Conservation (phyloP, 2,888 invertebrate species). For the Pollenia amentaria region DNA sequence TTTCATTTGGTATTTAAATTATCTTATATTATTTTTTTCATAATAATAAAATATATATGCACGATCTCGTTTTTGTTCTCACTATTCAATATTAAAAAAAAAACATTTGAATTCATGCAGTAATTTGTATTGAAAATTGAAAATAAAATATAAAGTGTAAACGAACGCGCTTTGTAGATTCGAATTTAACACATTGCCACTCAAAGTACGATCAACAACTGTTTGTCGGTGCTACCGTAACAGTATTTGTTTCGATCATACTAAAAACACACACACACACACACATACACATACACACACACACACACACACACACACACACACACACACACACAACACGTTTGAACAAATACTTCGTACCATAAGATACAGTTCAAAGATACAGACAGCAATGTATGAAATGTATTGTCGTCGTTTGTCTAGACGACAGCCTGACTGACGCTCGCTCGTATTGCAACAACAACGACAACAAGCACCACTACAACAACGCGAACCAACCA, state of each 20-base stretch:
- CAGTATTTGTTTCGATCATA: slow-evolving; percentile 65
- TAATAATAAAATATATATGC: slow-evolving; percentile 26
- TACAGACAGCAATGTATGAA: slow-evolving; percentile 34
- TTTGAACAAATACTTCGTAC: background rate
- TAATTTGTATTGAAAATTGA: slow-evolving; percentile 43
- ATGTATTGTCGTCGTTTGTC: slow-evolving; percentile 37
- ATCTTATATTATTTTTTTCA: slow-evolving; percentile 23
- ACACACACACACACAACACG: background rate
- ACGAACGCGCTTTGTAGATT: slow-evolving; percentile 61
- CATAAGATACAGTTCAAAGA: slow-evolving; percentile 7
- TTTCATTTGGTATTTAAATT: slow-evolving; percentile 45
- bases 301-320: background rate
- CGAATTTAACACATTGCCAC: slow-evolving; percentile 69
- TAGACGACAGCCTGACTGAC: slow-evolving; percentile 59
- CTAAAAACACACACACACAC: slow-evolving; percentile 6
- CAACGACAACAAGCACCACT: background rate
- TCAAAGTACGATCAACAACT: slow-evolving; percentile 74
- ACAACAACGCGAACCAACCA: slow-evolving; percentile 17
- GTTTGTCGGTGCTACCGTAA: slow-evolving; percentile 71
- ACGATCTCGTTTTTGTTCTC: slow-evolving; percentile 25
- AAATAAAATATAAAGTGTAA: slow-evolving; percentile 42
- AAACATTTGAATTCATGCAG: slow-evolving; percentile 48
- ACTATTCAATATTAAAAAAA: slow-evolving; percentile 34
- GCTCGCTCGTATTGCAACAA: slow-evolving; percentile 55
- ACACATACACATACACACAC: slow-evolving; percentile 18